Percentiles rank a stretch among this genome's conserved stretches.
Evolutionary conservation across 2,888 invertebrate species (phyloP).

Genomic region (Linnaemya vulpina): DNA sequence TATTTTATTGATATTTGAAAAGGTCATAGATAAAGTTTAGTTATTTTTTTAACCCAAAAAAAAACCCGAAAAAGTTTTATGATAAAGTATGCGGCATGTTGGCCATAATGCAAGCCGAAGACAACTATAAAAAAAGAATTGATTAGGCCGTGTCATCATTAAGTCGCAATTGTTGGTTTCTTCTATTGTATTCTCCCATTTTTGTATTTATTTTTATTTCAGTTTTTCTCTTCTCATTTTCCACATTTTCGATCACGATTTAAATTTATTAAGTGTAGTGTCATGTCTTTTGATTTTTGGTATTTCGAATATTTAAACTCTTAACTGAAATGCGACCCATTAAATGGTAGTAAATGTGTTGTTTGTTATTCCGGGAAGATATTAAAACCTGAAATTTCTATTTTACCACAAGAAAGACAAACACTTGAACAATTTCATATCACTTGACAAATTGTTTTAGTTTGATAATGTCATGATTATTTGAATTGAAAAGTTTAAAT

Average conservation of each 20-base stretch:
- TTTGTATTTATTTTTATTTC: background rate
- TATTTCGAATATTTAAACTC: conserved; percentile 12
- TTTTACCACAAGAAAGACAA: background rate
- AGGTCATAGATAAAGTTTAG: conserved; percentile 27
- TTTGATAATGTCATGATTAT: conserved; percentile 46
- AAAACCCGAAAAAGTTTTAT: background rate
- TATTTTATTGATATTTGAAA: conserved; percentile 19
- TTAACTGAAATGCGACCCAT: conserved; percentile 24
- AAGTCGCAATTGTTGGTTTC: conserved; percentile 50
- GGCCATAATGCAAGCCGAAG: conserved; percentile 1
- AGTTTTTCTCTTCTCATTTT: background rate
- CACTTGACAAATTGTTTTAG: conserved; percentile 55
- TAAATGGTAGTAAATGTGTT: conserved; percentile 36
- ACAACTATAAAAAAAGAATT: conserved; percentile 40
- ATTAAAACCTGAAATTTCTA: conserved; percentile 17
- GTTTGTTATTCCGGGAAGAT: conserved; percentile 46
- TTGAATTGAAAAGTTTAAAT: conserved; percentile 36
- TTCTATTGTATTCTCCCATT: background rate
- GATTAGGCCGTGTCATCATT: conserved; percentile 69
- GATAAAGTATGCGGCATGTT: background rate
- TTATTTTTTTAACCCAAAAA: background rate
- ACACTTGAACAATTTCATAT: conserved; percentile 32
- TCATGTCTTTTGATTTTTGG: conserved; percentile 40
- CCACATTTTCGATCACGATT: conserved; percentile 57
- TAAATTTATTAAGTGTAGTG: conserved; percentile 65